Conservation (phyloP, 2,888 invertebrate species). For the Lomographa bimaculata region DNA sequence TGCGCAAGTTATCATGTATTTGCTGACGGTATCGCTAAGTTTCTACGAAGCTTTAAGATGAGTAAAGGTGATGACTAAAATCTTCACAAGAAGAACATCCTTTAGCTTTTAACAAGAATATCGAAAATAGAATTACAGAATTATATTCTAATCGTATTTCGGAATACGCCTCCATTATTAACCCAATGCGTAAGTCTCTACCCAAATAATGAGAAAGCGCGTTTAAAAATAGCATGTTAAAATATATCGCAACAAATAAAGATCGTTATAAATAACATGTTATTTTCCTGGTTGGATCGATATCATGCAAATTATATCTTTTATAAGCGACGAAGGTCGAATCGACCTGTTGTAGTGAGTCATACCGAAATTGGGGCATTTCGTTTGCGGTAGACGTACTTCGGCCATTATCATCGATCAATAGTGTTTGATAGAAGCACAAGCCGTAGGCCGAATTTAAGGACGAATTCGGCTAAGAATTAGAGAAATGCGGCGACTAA, state of each 20-base stretch:
- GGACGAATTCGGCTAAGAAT: conserved; percentile 17
- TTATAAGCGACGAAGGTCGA: conserved; percentile 66
- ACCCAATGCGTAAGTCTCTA: background rate
- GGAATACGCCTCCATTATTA: conserved; percentile 4
- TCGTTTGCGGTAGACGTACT: conserved; percentile 39
- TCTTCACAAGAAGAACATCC: conserved; percentile 8
- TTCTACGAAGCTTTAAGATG: conserved; percentile 12
- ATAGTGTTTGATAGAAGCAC: conserved; percentile 23
- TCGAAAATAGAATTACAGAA: background rate
- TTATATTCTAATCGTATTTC: conserved; percentile 2
- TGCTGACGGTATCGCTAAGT: conserved; percentile 6
- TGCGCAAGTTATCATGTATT: conserved; percentile 1
- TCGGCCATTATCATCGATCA: conserved; percentile 31
- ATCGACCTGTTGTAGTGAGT: conserved; percentile 48
- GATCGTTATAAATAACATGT: conserved; percentile 36
- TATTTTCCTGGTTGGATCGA: conserved; percentile 57
- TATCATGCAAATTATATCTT: conserved; percentile 67
- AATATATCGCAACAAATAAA: conserved; percentile 33
- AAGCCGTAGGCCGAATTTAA: conserved; percentile 10
- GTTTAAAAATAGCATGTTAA: conserved; percentile 18
- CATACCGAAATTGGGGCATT: conserved; percentile 64
- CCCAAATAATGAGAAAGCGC: conserved; percentile 3
- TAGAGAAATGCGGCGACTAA: no score
- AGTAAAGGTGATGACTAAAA: conserved; percentile 29
- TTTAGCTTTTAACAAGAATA: conserved; percentile 8